Evolutionary conservation across 2,888 invertebrate genomes (phyloP).

Genomic region (Cheilosia scutellata): DNA sequence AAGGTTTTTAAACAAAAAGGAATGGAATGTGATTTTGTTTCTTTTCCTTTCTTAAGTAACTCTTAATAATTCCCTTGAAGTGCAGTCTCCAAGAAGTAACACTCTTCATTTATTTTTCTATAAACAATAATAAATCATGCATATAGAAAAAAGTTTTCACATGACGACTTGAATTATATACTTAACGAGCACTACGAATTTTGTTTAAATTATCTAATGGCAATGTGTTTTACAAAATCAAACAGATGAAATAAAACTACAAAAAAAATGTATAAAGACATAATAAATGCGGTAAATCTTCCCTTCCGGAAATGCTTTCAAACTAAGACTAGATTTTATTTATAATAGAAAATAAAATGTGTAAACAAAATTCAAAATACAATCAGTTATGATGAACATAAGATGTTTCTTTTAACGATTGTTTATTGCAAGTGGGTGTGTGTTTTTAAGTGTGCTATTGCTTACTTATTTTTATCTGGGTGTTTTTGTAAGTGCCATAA

Average conservation of each 20-base stretch:
- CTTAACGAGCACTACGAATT: slow-evolving; percentile 36
- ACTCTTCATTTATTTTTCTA: slow-evolving; percentile 22
- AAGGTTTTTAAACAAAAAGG: slow-evolving; percentile 46
- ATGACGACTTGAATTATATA: slow-evolving; percentile 22
- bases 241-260: slow-evolving; percentile 46
- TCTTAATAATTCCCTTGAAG: slow-evolving; percentile 14
- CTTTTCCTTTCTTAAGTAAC: slow-evolving; percentile 7
- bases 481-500: slow-evolving; percentile 17
- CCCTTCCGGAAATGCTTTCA: slow-evolving; percentile 49
- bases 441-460: slow-evolving; percentile 9
- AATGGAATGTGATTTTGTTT: slow-evolving; percentile 41
- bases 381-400: slow-evolving; percentile 4
- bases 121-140: slow-evolving; percentile 46
- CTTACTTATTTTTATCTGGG: not conserved
- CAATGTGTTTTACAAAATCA: slow-evolving; percentile 69
- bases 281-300: slow-evolving; percentile 54
- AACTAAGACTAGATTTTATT: slow-evolving; percentile 76
- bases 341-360: slow-evolving; percentile 45
- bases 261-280: slow-evolving; percentile 9
- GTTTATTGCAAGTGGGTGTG: slow-evolving; percentile 56
- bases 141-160: slow-evolving; percentile 17
- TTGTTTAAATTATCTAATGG: slow-evolving; percentile 69
- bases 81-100: slow-evolving; percentile 7
- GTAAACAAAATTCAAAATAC: slow-evolving; percentile 15
- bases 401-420: slow-evolving; percentile 15